Evolutionary conservation across 2,888 invertebrate genomes (phyloP).

Genomic region (Cenopis cana): DNA sequence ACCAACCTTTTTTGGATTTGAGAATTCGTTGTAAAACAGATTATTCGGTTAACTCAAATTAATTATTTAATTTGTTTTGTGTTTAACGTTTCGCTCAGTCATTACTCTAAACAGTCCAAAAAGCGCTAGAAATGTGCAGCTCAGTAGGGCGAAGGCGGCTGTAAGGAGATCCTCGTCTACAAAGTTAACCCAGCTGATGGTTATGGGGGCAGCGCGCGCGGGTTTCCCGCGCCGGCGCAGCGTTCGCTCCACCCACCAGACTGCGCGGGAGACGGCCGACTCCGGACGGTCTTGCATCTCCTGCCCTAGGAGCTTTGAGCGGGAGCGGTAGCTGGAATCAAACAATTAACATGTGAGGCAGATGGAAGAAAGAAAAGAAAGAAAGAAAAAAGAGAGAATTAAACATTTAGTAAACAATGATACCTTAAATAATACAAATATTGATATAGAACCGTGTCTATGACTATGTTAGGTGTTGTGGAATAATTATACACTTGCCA

Average conservation of each 20-base stretch:
- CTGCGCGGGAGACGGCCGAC: slow-evolving; percentile 15
- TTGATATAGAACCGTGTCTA: too few relatives aligned
- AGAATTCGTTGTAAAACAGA: too few relatives aligned
- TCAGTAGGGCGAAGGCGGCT: neutral
- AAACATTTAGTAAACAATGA: too few relatives aligned
- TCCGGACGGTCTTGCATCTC: slow-evolving; percentile 26
- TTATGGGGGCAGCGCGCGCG: slow-evolving; percentile 4
- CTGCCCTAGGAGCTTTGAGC: neutral
- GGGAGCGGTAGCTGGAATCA: slow-evolving; percentile 20
- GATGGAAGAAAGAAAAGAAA: too few relatives aligned
- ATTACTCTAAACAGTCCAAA: neutral
- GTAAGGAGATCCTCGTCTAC: slow-evolving; percentile 6
- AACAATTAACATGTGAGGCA: neutral
- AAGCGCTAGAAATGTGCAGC: neutral
- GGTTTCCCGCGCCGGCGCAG: slow-evolving; percentile 17
- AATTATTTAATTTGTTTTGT: neutral
- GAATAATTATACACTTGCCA: too few relatives aligned
- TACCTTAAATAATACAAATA: too few relatives aligned
- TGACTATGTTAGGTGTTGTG: too few relatives aligned
- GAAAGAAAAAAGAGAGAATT: too few relatives aligned
- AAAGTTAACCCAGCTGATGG: neutral
- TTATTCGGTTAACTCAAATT: neutral
- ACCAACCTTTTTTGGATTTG: too few relatives aligned
- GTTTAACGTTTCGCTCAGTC: neutral
- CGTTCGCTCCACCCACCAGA: slow-evolving; percentile 31